These are phyloP conservation scores for Pseudomyrmex dendroicus DNA, from an alignment of 1,140 invertebrate species.

Conservation along the genomic window DNA sequence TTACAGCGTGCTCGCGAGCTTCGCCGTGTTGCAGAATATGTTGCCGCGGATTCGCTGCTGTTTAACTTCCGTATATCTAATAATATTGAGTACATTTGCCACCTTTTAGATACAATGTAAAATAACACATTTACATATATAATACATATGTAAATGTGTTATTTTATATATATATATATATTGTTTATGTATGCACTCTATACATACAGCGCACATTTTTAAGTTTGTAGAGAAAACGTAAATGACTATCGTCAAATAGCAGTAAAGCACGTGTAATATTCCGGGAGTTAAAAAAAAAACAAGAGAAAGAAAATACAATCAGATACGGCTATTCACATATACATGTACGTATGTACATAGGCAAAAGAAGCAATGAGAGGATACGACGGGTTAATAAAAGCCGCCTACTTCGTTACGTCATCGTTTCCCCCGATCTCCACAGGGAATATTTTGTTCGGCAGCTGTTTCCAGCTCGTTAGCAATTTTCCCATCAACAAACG, in stretches of 20 bases:
- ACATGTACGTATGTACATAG: neutral
- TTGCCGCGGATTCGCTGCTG: neutral
- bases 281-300: neutral
- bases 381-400: slow-evolving; percentile 54
- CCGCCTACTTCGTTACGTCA: slow-evolving; percentile 56
- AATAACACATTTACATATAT: no score
- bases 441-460: slow-evolving; percentile 56
- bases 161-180: neutral
- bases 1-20: slow-evolving; percentile 12
- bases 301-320: neutral
- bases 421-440: slow-evolving; percentile 32
- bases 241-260: neutral
- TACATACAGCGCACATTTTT: neutral
- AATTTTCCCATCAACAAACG: slow-evolving; percentile 56
- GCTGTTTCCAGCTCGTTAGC: slow-evolving; percentile 58
- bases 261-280: neutral
- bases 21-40: neutral
- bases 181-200: no score
- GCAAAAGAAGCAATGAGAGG: slow-evolving; percentile 35
- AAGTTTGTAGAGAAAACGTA: neutral
- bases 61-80: slow-evolving; percentile 7
- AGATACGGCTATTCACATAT: neutral
- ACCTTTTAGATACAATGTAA: neutral
- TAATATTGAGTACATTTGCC: neutral
- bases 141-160: no score